phyloP scores from a whole-genome alignment of 2,113 vertebrate genomes.

The Acanthisitta chloris region DNA sequence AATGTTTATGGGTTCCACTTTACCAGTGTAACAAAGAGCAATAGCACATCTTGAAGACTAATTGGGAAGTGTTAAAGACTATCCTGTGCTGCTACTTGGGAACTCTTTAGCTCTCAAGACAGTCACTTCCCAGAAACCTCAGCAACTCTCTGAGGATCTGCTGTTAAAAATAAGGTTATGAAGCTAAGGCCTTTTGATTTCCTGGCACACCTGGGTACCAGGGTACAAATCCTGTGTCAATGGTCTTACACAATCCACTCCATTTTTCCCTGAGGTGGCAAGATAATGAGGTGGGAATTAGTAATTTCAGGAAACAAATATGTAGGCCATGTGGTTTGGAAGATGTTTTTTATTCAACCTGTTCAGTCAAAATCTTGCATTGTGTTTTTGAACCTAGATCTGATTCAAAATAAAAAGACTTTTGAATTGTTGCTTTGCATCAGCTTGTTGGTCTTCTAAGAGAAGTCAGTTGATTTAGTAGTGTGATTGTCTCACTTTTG shows the following conservation, averaged over 20 bases:
- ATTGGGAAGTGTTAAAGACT: neutral
- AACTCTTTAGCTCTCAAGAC: neutral
- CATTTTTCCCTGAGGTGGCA: neutral
- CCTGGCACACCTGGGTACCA: neutral
- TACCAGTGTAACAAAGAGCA: neutral
- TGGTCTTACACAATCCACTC: accelerated
- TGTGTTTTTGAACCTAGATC: neutral
- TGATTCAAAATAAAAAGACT: neutral
- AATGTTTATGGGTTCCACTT: neutral
- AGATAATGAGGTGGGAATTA: neutral
- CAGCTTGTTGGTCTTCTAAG: neutral
- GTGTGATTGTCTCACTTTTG: neutral
- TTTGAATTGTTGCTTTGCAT: neutral
- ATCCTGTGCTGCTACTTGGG: neutral
- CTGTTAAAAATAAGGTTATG: neutral
- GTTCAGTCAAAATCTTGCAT: neutral
- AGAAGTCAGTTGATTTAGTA: neutral
- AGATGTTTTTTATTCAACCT: neutral
- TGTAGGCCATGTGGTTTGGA: neutral
- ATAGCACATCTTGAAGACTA: neutral
- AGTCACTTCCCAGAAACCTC: neutral
- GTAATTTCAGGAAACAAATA: neutral
- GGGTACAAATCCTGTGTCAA: neutral
- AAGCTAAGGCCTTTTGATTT: neutral
- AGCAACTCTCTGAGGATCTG: neutral